These are phyloP conservation scores for Ranitomeya variabilis DNA, from an alignment of 2,113 vertebrate species.

Conservation along the genomic window DNA sequence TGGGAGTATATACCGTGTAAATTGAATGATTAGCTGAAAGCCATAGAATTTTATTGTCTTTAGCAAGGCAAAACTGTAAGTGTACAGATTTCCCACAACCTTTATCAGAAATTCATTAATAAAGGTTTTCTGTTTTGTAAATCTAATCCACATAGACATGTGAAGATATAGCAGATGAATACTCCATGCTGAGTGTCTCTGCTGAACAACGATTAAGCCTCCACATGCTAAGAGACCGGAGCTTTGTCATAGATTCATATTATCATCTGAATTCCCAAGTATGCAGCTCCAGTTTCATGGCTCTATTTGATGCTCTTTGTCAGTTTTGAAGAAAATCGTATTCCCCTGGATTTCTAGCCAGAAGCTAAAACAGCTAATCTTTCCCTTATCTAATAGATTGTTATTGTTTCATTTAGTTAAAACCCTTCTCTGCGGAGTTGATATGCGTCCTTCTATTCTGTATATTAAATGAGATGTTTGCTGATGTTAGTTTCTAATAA, in stretches of 20 bases:
- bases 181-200: background rate
- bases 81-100: background rate
- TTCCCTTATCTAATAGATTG: conserved; percentile 40
- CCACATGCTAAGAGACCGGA: conserved; percentile 24
- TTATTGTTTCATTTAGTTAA: conserved; percentile 48
- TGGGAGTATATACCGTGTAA: background rate
- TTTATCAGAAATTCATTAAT: conserved; percentile 14
- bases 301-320: conserved; percentile 41
- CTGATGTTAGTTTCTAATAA: background rate
- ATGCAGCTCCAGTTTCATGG: conserved; percentile 27
- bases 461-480: background rate
- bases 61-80: background rate
- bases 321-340: conserved; percentile 41
- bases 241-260: conserved; percentile 23
- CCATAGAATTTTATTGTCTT: background rate
- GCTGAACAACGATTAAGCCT: conserved; percentile 23
- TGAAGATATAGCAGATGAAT: conserved; percentile 19
- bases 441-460: background rate
- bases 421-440: conserved; percentile 24
- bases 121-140: conserved; percentile 26
- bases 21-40: background rate
- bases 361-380: conserved; percentile 46
- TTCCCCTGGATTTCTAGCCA: conserved; percentile 43
- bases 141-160: background rate
- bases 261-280: conserved; percentile 45